These are phyloP conservation scores for Chaetodon auriga DNA, from an alignment of 2,113 vertebrate species.

Conservation along the genomic window DNA sequence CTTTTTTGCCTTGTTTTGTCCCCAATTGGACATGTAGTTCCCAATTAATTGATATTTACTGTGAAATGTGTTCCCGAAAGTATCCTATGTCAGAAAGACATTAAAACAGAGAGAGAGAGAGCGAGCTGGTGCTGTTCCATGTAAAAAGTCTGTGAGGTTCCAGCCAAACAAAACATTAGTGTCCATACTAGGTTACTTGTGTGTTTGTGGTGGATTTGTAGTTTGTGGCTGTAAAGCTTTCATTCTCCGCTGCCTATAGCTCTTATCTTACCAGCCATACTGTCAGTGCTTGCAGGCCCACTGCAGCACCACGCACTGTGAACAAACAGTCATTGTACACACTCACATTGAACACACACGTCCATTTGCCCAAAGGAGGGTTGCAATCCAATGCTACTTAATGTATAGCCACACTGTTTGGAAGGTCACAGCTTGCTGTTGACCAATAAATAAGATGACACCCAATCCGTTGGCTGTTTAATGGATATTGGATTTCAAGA, in stretches of 20 bases:
- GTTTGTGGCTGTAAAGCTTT: conserved; percentile 41
- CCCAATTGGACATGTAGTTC: no score
- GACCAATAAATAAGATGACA: conserved; percentile 46
- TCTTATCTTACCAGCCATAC: conserved; percentile 61
- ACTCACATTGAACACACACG: conserved; percentile 27
- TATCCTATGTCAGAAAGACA: no score
- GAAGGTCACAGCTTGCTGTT: conserved; percentile 62
- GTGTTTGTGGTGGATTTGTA: conserved; percentile 27
- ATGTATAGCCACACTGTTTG: conserved; percentile 37
- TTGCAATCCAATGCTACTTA: conserved; percentile 30
- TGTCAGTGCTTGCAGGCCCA: conserved; percentile 34
- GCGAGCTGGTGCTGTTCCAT: background rate
- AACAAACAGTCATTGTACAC: background rate
- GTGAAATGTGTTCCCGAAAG: no score
- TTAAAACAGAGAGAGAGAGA: background rate
- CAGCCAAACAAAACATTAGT: background rate
- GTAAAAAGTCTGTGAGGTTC: background rate
- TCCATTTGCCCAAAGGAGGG: background rate
- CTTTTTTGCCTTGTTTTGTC: no score
- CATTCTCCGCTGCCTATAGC: conserved; percentile 31
- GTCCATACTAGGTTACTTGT: background rate
- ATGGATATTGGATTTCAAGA: conserved; percentile 41
- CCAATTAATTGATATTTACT: no score
- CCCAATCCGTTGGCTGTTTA: conserved; percentile 48
- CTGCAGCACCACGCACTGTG: conserved; percentile 6